Conservation (phyloP, 1,140 invertebrate species). For the Brachionus calyciflorus region DNA sequence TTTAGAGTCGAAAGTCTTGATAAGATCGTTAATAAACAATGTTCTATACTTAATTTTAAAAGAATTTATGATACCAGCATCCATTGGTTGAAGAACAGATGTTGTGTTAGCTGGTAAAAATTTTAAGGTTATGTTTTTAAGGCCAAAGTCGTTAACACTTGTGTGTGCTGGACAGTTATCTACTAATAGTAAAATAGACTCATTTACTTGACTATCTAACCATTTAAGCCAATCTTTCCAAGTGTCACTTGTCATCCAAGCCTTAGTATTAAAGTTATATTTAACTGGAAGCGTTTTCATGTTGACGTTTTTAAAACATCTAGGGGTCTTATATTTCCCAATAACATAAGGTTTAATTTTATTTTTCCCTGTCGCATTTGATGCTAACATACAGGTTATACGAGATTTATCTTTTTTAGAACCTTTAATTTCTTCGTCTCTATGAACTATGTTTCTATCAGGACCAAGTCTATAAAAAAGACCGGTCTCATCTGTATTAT, state of each 20-base stretch:
- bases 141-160: slow-evolving; percentile 37
- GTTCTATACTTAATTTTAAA: slow-evolving; percentile 50
- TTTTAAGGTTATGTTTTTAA: slow-evolving; percentile 55
- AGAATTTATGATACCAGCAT: slow-evolving; percentile 59
- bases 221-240: slow-evolving; percentile 20
- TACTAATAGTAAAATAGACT: slow-evolving; percentile 51
- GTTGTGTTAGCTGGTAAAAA: slow-evolving; percentile 61
- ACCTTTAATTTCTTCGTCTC: neutral
- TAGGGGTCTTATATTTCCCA: slow-evolving; percentile 48
- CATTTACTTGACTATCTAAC: neutral
- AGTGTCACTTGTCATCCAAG: slow-evolving; percentile 48
- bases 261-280: slow-evolving; percentile 47
- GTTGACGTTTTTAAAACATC: slow-evolving; percentile 50
- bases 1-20: no score
- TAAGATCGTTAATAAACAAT: no score
- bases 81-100: slow-evolving; percentile 61
- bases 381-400: slow-evolving; percentile 47
- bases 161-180: slow-evolving; percentile 51
- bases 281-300: slow-evolving; percentile 44
- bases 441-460: neutral
- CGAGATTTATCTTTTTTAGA: slow-evolving; percentile 27
- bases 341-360: slow-evolving; percentile 50
- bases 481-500: no score
- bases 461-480: neutral
- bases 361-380: slow-evolving; percentile 48